These are phyloP conservation scores for Lepidochitona cinerea DNA, from an alignment of 2,888 invertebrate species.

Conservation along the genomic window DNA sequence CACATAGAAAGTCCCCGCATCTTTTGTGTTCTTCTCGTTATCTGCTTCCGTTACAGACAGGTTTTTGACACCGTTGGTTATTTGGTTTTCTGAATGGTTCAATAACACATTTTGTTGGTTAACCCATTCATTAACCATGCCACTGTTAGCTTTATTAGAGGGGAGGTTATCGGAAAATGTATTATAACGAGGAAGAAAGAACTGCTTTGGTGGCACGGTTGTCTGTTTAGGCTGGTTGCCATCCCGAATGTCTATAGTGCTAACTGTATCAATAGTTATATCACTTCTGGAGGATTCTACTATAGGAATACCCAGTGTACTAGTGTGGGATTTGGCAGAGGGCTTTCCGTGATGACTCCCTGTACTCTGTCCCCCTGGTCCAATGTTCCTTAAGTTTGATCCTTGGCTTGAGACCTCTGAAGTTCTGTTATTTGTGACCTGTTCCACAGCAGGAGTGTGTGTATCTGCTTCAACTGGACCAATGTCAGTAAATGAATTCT, in stretches of 20 bases:
- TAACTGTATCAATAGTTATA: neutral
- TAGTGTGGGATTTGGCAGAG: neutral
- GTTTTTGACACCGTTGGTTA: neutral
- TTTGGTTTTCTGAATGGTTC: neutral
- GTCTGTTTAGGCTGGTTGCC: neutral
- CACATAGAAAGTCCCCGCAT: slow-evolving; percentile 16
- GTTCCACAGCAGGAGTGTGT: neutral
- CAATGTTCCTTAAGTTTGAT: neutral
- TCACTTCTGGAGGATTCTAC: slow-evolving; percentile 1
- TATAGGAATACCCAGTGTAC: neutral
- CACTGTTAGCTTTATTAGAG: neutral
- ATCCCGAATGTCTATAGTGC: neutral
- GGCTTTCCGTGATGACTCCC: neutral
- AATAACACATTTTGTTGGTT: neutral
- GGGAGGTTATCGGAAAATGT: neutral
- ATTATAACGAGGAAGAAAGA: neutral
- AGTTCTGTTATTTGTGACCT: too few relatives aligned
- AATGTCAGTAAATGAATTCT: neutral
- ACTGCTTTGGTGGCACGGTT: neutral
- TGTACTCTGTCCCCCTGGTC: neutral
- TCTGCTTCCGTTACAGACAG: neutral
- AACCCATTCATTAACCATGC: neutral
- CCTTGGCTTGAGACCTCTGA: neutral
- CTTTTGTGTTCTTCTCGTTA: neutral
- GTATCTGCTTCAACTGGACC: neutral